phyloP scores from a whole-genome alignment of 1,140 invertebrate genomes.

The Galleria mellonella region DNA sequence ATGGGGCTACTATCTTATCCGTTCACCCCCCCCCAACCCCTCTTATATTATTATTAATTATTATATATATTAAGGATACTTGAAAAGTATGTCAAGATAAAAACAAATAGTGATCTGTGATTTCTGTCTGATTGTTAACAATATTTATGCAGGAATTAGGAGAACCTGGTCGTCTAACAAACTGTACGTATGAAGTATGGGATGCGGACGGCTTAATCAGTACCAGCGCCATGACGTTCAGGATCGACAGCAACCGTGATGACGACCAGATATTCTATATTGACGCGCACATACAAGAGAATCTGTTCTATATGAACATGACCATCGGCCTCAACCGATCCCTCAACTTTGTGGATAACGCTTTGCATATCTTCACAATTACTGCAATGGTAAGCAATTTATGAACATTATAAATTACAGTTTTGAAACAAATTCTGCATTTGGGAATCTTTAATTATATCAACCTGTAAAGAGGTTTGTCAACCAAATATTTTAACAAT shows the following conservation, averaged over 20 bases:
- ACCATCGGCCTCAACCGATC: constrained; percentile 29
- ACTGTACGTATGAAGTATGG: constrained; percentile 60
- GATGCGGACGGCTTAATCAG: constrained; percentile 68
- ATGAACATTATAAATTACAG: no score
- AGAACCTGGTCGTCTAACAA: constrained; percentile 29
- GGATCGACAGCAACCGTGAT: constrained; percentile 44
- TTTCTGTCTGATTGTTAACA: no score
- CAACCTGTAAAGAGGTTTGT: no score
- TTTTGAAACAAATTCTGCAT: no score
- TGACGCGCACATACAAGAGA: constrained; percentile 21
- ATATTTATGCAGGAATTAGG: constrained; percentile 49
- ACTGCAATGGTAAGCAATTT: constrained; percentile 48
- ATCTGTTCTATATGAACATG: constrained; percentile 48
- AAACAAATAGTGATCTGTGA: no score
- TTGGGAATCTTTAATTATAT: no score
- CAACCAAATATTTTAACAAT: no score
- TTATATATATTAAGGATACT: no score
- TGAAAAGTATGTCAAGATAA: no score
- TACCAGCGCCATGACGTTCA: constrained; percentile 53
- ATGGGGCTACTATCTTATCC: no score
- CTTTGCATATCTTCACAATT: constrained; percentile 60
- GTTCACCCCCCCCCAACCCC: no score
- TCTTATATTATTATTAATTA: no score
- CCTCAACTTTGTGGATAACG: constrained; percentile 47
- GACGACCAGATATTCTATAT: constrained; percentile 42